phyloP scores from a whole-genome alignment of 35 echinoderm and acorn worm genomes.

The Chiridota heheva region DNA sequence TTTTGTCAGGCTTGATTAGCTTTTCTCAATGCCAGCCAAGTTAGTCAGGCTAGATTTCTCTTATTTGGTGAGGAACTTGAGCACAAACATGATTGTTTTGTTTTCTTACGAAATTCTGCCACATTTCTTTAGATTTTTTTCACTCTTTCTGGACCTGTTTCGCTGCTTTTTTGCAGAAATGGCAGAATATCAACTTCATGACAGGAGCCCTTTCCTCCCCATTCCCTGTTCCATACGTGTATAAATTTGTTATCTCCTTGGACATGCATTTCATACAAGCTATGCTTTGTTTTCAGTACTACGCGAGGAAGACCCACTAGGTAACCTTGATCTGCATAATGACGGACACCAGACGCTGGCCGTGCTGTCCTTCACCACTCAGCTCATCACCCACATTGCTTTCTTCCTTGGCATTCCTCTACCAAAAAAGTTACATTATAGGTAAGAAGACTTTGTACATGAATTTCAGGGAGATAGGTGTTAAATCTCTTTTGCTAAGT shows the following conservation, averaged over 20 bases:
- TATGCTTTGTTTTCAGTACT: conserved; percentile 48
- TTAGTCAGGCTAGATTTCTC: no score
- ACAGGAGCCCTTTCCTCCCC: background rate
- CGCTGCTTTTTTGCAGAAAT: background rate
- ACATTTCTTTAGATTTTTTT: no score
- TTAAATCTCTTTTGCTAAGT: no score
- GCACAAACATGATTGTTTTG: no score
- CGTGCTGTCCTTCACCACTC: conserved; percentile 71
- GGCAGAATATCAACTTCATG: background rate
- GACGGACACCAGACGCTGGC: conserved; percentile 66
- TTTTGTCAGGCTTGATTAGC: no score
- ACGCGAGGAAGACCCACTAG: conserved; percentile 61
- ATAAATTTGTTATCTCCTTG: background rate
- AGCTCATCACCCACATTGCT: conserved; percentile 65
- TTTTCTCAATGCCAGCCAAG: no score
- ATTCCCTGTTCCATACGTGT: background rate
- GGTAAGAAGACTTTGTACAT: conserved; percentile 38
- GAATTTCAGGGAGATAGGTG: no score
- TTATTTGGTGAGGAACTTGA: no score
- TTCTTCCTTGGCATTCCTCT: conserved; percentile 73
- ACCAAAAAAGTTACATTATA: conserved; percentile 72
- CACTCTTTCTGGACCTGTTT: no score
- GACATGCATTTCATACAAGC: background rate
- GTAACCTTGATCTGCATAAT: conserved; percentile 73
- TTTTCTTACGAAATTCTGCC: no score